These are phyloP conservation scores for Fistularia tabacaria DNA, from an alignment of 2,797 vertebrate species.

Conservation along the genomic window DNA sequence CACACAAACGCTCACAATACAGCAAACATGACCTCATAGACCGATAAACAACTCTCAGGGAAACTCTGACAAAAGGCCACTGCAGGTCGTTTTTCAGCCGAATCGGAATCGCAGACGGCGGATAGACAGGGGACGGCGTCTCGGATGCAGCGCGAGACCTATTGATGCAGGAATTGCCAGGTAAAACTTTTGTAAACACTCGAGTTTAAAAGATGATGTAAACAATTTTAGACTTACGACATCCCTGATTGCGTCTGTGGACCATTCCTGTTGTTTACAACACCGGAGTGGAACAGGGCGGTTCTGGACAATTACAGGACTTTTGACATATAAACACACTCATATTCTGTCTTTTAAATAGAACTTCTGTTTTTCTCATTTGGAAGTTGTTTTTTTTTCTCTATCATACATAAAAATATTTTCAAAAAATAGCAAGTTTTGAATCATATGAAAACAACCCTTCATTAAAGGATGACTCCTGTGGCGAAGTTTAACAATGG, in stretches of 20 bases:
- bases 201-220: constrained; percentile 21
- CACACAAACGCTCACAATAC: constrained; percentile 57
- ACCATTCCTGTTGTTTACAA: constrained; percentile 12
- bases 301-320: constrained; percentile 13
- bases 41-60: constrained; percentile 50
- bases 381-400: constrained; percentile 1
- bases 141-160: constrained; percentile 15
- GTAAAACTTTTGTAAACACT: constrained; percentile 41
- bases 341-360: constrained; percentile 11
- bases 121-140: not conserved
- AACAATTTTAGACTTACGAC: constrained; percentile 30
- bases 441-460: constrained; percentile 17
- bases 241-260: constrained; percentile 15
- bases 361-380: not conserved
- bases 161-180: constrained; percentile 20
- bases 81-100: constrained; percentile 4
- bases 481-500: constrained; percentile 25
- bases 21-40: constrained; percentile 53
- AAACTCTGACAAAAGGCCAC: constrained; percentile 69
- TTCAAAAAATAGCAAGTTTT: constrained; percentile 20
- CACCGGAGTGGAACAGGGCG: constrained; percentile 16
- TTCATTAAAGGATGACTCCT: constrained; percentile 6
- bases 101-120: not conserved
- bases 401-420: constrained; percentile 26
- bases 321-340: constrained; percentile 26